Evolutionary conservation across 2,113 vertebrate species (phyloP).

Genomic region (Sinocyclocheilus anophthalmus): DNA sequence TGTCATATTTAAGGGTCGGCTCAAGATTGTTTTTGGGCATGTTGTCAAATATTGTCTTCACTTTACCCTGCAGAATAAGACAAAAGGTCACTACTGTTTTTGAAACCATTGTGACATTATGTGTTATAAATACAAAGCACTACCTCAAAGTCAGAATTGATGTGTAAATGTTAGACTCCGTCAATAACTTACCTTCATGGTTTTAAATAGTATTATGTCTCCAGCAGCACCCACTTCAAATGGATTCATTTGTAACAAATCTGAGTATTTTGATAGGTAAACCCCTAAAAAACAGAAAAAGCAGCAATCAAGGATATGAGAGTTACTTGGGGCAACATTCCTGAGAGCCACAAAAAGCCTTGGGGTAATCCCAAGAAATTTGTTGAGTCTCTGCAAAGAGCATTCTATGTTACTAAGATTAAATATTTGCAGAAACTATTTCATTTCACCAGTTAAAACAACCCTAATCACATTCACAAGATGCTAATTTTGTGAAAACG

Average conservation of each 20-base stretch:
- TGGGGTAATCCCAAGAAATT: conserved; percentile 13
- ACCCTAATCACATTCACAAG: background rate
- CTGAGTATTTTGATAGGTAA: conserved; percentile 90
- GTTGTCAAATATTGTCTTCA: conserved; percentile 88
- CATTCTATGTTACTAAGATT: background rate
- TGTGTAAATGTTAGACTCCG: background rate
- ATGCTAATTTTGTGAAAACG: background rate
- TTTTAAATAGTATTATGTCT: conserved; percentile 92
- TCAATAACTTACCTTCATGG: conserved; percentile 88
- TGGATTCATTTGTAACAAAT: conserved; percentile 92
- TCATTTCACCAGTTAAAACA: background rate
- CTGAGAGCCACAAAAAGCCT: background rate
- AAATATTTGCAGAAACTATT: conserved; percentile 30
- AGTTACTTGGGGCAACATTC: background rate
- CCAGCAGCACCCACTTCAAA: conserved; percentile 85
- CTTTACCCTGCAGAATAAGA: conserved; percentile 80
- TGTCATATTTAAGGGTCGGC: conserved; percentile 89
- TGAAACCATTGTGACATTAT: background rate
- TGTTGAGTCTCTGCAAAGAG: background rate
- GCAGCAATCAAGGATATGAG: background rate
- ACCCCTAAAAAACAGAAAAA: conserved; percentile 76
- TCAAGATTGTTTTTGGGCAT: conserved; percentile 82
- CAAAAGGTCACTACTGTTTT: background rate
- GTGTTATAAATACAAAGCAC: background rate
- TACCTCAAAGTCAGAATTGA: background rate